A percentile compares a stretch with the other conserved stretches of the same genome.
Conservation (phyloP, 2,113 vertebrate species). For the Rhinogobius similis region DNA sequence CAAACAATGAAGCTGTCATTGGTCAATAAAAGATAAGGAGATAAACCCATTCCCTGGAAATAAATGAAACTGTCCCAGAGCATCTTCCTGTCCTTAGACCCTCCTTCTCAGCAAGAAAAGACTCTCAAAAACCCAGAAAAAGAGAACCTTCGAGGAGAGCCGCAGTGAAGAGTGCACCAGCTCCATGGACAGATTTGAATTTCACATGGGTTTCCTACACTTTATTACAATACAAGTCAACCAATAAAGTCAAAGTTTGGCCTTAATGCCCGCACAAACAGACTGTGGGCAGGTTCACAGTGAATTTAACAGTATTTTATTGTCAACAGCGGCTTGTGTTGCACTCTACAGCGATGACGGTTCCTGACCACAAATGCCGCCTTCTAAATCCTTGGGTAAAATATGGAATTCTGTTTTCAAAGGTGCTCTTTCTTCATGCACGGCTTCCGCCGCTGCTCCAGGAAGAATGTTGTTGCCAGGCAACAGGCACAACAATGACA, state of each 20-base stretch:
- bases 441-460: constrained; percentile 61
- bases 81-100: no score
- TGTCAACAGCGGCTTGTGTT: constrained; percentile 44
- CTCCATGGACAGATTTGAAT: background rate
- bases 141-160: no score
- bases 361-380: constrained; percentile 45
- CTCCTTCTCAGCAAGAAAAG: no score
- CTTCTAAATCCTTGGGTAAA: constrained; percentile 59
- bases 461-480: constrained; percentile 80
- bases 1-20: no score
- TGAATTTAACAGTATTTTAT: constrained; percentile 42
- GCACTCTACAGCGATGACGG: constrained; percentile 33
- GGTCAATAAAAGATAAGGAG: no score
- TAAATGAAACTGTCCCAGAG: no score
- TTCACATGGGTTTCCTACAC: constrained; percentile 10
- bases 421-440: constrained; percentile 70
- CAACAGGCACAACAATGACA: constrained; percentile 85
- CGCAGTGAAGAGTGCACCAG: no score
- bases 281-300: background rate
- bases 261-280: constrained; percentile 16
- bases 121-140: no score
- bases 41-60: no score
- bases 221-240: background rate
- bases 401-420: constrained; percentile 59
- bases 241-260: background rate